Conservation (phyloP, 2,113 vertebrate genomes). For the Bostrychus sinensis region DNA sequence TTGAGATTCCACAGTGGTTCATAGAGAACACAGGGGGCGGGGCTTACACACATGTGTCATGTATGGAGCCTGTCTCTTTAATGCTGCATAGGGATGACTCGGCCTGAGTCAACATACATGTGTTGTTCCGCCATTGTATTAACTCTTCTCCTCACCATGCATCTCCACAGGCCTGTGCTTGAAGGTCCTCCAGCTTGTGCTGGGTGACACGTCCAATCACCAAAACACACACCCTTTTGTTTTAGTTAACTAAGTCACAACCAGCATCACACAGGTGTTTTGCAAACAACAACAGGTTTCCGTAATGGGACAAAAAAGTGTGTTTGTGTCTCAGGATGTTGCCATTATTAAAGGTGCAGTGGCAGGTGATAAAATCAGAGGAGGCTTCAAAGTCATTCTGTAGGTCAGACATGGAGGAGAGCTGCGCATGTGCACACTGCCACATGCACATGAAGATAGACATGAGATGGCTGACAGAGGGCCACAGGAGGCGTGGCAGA, state of each 20-base stretch:
- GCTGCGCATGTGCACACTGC: not conserved
- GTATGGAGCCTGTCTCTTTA: not conserved
- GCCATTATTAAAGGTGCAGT: not conserved
- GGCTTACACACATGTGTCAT: not conserved
- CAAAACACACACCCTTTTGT: conserved; percentile 5
- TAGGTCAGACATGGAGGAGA: conserved; percentile 32
- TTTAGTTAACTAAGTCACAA: not conserved
- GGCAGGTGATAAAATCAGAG: conserved; percentile 11
- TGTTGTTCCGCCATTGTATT: not conserved
- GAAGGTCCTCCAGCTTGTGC: not conserved
- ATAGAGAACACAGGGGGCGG: not conserved
- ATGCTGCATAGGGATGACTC: conserved; percentile 4
- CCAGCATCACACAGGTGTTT: conserved; percentile 6
- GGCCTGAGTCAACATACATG: not conserved
- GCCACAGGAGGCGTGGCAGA: not conserved
- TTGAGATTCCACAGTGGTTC: conserved; percentile 10
- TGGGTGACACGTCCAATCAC: conserved; percentile 24
- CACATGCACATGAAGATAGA: not conserved
- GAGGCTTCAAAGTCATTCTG: conserved; percentile 48
- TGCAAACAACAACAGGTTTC: not conserved
- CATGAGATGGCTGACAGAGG: not conserved
- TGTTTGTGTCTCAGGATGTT: conserved; percentile 1
- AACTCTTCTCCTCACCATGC: not conserved
- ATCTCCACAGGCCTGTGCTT: not conserved
- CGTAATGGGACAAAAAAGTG: not conserved